A percentile compares a stretch with the other conserved stretches of the same genome.
Evolutionary conservation across 2,797 vertebrate genomes (phyloP).

Genomic region (Pseudochirops corinnae): DNA sequence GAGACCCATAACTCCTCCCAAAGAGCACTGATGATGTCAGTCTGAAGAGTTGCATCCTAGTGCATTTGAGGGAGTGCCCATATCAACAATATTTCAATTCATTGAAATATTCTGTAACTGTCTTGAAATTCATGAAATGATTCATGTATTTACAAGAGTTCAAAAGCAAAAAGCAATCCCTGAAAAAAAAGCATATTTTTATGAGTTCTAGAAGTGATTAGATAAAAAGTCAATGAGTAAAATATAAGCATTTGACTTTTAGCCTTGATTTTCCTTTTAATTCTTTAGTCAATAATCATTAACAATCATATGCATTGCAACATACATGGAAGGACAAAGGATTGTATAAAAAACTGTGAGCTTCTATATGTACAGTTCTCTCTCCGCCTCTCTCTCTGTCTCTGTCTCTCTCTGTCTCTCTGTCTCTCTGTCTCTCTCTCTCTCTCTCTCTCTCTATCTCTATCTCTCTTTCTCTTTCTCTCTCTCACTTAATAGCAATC

Average conservation of each 20-base stretch:
- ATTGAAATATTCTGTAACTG: neutral
- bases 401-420: too few species aligned
- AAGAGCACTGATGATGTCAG: neutral
- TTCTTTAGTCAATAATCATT: neutral
- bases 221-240: neutral
- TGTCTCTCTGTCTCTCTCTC: neutral
- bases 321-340: neutral
- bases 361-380: neutral
- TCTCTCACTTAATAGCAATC: neutral
- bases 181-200: neutral
- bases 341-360: neutral
- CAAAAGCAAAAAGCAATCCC: neutral
- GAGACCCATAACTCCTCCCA: neutral
- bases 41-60: neutral
- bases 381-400: neutral
- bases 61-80: neutral
- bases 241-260: neutral
- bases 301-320: neutral
- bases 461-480: too few species aligned
- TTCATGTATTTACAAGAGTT: neutral
- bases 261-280: neutral
- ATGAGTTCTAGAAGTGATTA: neutral
- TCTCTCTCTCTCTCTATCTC: neutral
- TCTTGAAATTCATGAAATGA: neutral
- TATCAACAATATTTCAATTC: neutral